These are phyloP conservation scores for Pitta sordida DNA, from an alignment of 2,113 vertebrate species.

Conservation along the genomic window DNA sequence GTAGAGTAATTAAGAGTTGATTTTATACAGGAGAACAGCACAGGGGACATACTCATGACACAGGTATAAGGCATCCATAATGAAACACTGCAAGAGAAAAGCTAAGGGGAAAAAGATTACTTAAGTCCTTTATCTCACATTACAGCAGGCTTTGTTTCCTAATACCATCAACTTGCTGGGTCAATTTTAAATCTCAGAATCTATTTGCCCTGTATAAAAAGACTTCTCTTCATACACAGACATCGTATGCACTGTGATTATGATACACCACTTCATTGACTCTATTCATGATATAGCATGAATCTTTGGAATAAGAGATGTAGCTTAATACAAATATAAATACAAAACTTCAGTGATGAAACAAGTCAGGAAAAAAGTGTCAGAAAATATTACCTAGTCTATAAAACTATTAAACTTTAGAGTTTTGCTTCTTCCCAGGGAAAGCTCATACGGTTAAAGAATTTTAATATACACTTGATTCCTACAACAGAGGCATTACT, in stretches of 20 bases:
- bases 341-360: neutral
- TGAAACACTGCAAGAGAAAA: slow-evolving; percentile 11
- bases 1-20: slow-evolving; percentile 39
- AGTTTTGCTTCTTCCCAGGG: neutral
- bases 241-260: neutral
- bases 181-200: neutral
- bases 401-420: neutral
- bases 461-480: neutral
- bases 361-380: neutral
- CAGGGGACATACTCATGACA: neutral
- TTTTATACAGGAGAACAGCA: neutral
- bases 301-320: neutral
- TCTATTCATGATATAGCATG: neutral
- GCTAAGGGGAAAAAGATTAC: neutral
- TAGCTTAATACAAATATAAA: neutral
- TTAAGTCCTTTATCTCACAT: slow-evolving; percentile 17
- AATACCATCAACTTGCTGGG: neutral
- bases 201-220: neutral
- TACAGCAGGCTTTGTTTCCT: slow-evolving; percentile 35
- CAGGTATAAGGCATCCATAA: slow-evolving; percentile 24
- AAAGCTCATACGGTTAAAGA: neutral
- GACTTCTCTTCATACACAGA: neutral
- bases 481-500: neutral
- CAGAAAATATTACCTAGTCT: neutral
- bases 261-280: neutral